A percentile compares a stretch with the other conserved stretches of the same genome.
phyloP scores from a whole-genome alignment of 2,113 vertebrate genomes.

The Verasper variegatus region DNA sequence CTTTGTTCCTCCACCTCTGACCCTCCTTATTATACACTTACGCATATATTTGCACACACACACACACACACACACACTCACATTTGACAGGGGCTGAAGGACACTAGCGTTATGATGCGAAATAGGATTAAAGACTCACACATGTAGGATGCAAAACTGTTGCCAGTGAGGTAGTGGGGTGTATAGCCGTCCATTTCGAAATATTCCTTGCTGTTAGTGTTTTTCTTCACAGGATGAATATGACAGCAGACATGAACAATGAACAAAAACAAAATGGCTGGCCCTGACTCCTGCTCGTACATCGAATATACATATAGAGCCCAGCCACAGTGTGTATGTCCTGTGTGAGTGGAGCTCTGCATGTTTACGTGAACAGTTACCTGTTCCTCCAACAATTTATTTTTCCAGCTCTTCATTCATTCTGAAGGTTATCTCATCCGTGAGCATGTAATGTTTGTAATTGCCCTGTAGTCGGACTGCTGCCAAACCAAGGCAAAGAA shows the following conservation, averaged over 20 bases:
- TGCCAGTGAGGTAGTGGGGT: not conserved
- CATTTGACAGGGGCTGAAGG: not conserved
- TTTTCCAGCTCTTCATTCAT: constrained; percentile 4
- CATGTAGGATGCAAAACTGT: not conserved
- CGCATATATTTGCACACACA: not conserved
- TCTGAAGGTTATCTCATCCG: constrained; percentile 44
- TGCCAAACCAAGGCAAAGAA: constrained; percentile 11
- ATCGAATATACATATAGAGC: not conserved
- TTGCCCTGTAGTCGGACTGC: constrained; percentile 25
- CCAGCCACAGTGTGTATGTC: not conserved
- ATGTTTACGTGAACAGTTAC: constrained; percentile 12
- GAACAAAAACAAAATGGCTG: constrained; percentile 60
- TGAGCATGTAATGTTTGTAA: constrained; percentile 42
- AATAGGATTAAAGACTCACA: not conserved
- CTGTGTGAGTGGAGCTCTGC: not conserved
- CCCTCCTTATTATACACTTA: not conserved
- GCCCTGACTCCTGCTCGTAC: constrained; percentile 1
- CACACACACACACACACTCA: not conserved
- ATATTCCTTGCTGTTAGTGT: not conserved
- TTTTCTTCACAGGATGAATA: not conserved
- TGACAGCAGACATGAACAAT: constrained; percentile 8
- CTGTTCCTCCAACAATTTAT: constrained; percentile 28
- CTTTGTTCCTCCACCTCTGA: constrained; percentile 11
- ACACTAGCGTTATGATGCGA: not conserved
- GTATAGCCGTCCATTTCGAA: not conserved